Percentiles rank a stretch among this genome's conserved stretches.
phyloP scores from a whole-genome alignment of 2,797 vertebrate genomes.

The Hemitrygon akajei region DNA sequence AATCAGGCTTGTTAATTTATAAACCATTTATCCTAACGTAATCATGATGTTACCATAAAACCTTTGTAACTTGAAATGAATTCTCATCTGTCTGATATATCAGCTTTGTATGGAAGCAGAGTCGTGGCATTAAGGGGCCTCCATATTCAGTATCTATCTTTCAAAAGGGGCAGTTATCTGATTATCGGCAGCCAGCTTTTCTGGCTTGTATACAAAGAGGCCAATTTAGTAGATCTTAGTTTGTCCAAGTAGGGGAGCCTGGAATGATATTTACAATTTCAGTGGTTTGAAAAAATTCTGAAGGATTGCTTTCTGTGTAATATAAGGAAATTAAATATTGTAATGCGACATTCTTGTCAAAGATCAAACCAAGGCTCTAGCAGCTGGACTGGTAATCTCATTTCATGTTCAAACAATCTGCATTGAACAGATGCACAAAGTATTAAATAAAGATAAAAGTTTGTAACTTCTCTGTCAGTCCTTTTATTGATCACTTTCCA shows the following conservation, averaged over 20 bases:
- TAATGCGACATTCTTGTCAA: background rate
- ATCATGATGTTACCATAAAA: background rate
- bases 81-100: background rate
- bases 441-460: background rate
- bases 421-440: background rate
- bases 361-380: background rate
- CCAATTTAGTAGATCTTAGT: background rate
- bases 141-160: background rate
- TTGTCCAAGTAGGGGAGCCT: background rate
- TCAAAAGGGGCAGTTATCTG: background rate
- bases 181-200: background rate
- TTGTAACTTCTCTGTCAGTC: background rate
- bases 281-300: background rate
- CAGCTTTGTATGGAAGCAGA: background rate
- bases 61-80: background rate
- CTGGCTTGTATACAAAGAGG: constrained; percentile 6
- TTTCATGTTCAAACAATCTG: background rate
- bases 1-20: background rate
- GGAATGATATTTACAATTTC: background rate
- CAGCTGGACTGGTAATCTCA: background rate
- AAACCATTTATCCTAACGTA: background rate
- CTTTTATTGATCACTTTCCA: background rate
- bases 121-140: background rate
- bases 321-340: background rate
- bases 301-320: background rate